phyloP scores from a whole-genome alignment of 2,113 vertebrate species.

The Eonycteris spelaea region DNA sequence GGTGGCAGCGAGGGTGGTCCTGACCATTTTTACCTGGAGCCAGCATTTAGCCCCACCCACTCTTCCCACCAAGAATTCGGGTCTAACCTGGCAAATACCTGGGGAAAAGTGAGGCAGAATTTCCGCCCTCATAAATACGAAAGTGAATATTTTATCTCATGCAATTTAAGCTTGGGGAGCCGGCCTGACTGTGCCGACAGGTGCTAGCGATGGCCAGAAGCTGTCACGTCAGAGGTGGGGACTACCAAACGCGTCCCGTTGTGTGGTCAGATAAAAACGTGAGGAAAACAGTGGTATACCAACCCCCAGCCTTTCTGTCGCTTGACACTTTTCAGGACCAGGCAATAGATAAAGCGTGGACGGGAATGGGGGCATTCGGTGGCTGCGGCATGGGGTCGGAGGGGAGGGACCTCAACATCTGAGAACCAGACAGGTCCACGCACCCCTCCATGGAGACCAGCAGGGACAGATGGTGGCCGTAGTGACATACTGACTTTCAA shows the following conservation, averaged over 20 bases:
- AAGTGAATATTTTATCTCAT: background rate
- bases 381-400: too few relatives aligned
- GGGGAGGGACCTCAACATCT: background rate
- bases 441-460: fast-evolving
- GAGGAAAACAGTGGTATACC: background rate
- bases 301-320: background rate
- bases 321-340: background rate
- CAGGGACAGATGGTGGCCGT: background rate
- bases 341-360: background rate
- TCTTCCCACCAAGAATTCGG: background rate
- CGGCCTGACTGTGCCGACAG: background rate
- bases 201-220: background rate
- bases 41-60: background rate
- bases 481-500: background rate
- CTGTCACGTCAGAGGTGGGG: background rate
- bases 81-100: background rate
- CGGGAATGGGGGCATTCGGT: background rate
- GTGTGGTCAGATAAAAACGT: background rate
- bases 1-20: background rate
- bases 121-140: background rate
- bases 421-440: background rate
- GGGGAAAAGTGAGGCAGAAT: background rate
- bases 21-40: background rate
- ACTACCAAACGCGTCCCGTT: background rate
- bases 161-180: background rate